Conservation (phyloP, 2,888 invertebrate genomes). For the Catocala nupta region DNA sequence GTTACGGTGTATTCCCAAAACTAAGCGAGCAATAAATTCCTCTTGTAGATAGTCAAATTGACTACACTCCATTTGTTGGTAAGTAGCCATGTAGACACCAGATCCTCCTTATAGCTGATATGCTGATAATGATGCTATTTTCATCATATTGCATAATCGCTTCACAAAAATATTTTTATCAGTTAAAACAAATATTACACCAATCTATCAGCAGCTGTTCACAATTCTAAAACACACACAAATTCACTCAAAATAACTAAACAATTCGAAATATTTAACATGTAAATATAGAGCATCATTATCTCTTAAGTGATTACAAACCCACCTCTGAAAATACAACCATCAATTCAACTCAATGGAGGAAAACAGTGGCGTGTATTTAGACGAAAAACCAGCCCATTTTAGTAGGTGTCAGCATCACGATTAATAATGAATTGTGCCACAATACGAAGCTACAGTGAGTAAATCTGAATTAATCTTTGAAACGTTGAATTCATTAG, state of each 20-base stretch:
- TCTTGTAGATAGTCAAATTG: no score
- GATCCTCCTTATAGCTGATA: no score
- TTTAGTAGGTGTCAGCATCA: slow-evolving; percentile 41
- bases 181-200: no score
- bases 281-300: no score
- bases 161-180: no score
- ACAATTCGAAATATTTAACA: slow-evolving; percentile 2
- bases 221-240: not conserved
- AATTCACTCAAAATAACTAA: slow-evolving; percentile 2
- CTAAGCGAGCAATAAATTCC: no score
- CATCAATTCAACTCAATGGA: slow-evolving; percentile 38
- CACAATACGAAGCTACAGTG: slow-evolving; percentile 35
- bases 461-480: slow-evolving; percentile 54
- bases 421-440: slow-evolving; percentile 54
- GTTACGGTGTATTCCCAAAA: no score
- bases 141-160: no score
- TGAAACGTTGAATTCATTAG: slow-evolving; percentile 43
- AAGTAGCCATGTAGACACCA: no score
- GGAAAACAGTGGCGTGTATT: slow-evolving; percentile 41
- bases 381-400: slow-evolving; percentile 31
- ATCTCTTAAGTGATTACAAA: slow-evolving; percentile 3
- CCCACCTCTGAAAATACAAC: slow-evolving; percentile 27
- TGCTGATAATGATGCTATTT: no score
- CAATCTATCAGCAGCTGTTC: no score
- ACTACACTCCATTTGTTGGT: no score